phyloP scores from a whole-genome alignment of 1,140 invertebrate species.

The Leptestheria dahalacensis region DNA sequence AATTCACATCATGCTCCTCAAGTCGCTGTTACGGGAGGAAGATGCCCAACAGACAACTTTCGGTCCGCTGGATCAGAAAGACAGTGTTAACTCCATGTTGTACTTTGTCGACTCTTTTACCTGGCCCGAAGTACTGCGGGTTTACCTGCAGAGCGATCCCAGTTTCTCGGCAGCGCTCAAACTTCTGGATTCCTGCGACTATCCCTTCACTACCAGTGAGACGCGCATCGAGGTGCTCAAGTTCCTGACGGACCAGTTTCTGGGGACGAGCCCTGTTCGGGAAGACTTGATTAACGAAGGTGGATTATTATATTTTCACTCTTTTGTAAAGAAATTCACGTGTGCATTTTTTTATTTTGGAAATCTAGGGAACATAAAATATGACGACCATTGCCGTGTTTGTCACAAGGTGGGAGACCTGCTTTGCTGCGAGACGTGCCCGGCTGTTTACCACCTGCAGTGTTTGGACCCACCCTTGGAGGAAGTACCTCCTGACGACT shows the following conservation, averaged over 20 bases:
- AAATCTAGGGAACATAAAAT: conserved; percentile 74
- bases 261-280: conserved; percentile 80
- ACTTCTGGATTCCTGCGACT: conserved; percentile 48
- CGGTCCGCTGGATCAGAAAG: conserved; percentile 88
- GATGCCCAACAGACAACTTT: conserved; percentile 88
- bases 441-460: conserved; percentile 88
- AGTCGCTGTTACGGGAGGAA: conserved; percentile 81
- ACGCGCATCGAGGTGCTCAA: conserved; percentile 72
- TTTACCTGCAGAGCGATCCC: conserved; percentile 77
- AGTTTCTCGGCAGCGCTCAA: conserved; percentile 44
- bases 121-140: conserved; percentile 79
- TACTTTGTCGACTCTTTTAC: conserved; percentile 86
- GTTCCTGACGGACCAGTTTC: conserved; percentile 82
- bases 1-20: conserved; percentile 80
- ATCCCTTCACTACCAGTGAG: conserved; percentile 71
- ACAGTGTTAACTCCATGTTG: conserved; percentile 82
- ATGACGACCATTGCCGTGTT: conserved; percentile 87
- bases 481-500: conserved; percentile 88
- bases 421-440: conserved; percentile 90
- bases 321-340: no score
- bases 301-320: conserved; percentile 29
- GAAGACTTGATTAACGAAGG: conserved; percentile 90
- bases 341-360: no score
- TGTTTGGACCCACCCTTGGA: conserved; percentile 87
- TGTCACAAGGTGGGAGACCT: conserved; percentile 91